Evolutionary conservation across 37 sponge, comb jelly and placozoan species (phyloP).

Genomic region (Oopsacas minuta): DNA sequence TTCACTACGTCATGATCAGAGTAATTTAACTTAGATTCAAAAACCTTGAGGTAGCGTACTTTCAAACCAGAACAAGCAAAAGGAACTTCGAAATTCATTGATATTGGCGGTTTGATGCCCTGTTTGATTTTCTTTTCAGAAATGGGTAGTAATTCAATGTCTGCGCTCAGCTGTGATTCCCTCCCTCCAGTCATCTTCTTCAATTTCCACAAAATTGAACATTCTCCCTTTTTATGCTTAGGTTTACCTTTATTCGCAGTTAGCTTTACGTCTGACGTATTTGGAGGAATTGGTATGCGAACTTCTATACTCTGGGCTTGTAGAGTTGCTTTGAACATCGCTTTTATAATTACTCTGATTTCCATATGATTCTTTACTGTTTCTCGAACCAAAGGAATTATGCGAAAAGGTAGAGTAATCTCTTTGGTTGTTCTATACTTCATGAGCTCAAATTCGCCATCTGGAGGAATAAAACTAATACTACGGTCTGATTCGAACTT

Average conservation of each 20-base stretch:
- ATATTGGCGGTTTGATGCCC: conserved; percentile 67
- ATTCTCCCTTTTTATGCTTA: conserved; percentile 76
- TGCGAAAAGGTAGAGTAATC: conserved; percentile 76
- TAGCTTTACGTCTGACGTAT: conserved; percentile 67
- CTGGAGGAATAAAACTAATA: conserved; percentile 95
- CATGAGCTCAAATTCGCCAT: conserved; percentile 94
- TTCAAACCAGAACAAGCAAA: conserved; percentile 88
- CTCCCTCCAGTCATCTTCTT: conserved; percentile 66
- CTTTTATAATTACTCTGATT: conserved; percentile 69
- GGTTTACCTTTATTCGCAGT: conserved; percentile 55
- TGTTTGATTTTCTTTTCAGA: conserved; percentile 30
- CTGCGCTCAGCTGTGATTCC: conserved; percentile 75
- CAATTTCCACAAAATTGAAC: conserved; percentile 93
- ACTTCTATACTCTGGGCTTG: conserved; percentile 86
- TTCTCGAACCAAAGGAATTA: conserved; percentile 80
- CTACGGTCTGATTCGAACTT: conserved; percentile 92
- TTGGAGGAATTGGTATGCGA: conserved; percentile 68
- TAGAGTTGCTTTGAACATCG: conserved; percentile 52
- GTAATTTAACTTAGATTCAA: conserved; percentile 94
- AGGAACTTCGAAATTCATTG: conserved; percentile 95
- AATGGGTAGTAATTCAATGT: conserved; percentile 64
- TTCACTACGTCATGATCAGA: conserved; percentile 90
- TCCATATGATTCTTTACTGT: conserved; percentile 75
- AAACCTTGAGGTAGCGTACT: conserved; percentile 90
- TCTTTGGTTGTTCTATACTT: conserved; percentile 91